These are phyloP conservation scores for Cataglyphis hispanica DNA, from an alignment of 1,140 invertebrate species.

Conservation along the genomic window DNA sequence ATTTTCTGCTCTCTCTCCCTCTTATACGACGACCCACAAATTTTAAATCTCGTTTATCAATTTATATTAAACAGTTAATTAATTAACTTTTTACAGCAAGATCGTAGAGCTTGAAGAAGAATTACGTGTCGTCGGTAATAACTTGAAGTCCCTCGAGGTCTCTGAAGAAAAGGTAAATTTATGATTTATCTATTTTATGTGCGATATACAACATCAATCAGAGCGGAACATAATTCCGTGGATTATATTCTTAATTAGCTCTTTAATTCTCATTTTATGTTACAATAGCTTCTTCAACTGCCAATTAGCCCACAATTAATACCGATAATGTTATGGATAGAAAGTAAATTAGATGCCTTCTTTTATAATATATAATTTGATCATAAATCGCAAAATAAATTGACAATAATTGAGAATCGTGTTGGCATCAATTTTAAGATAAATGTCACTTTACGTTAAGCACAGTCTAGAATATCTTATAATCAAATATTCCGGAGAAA, in stretches of 20 bases:
- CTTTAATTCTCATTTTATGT: constrained; percentile 32
- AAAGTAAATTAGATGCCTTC: constrained; percentile 19
- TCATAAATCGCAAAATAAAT: not conserved
- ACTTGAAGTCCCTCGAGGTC: constrained; percentile 99
- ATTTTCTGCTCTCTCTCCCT: not conserved
- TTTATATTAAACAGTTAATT: constrained; percentile 53
- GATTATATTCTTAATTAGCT: constrained; percentile 2
- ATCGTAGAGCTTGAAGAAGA: constrained; percentile 99
- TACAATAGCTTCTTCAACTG: constrained; percentile 14
- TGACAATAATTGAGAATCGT: constrained; percentile 5
- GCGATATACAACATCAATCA: constrained; percentile 29
- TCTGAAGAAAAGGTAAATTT: constrained; percentile 99
- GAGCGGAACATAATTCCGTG: constrained; percentile 24
- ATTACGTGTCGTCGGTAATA: constrained; percentile 99
- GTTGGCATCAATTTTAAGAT: not conserved
- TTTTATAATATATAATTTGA: not conserved
- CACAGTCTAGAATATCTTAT: not conserved
- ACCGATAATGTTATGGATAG: constrained; percentile 16
- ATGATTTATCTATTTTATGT: constrained; percentile 31
- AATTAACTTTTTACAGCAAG: constrained; percentile 92
- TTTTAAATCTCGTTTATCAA: no score
- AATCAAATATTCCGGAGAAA: not conserved
- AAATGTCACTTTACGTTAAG: not conserved
- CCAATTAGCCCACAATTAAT: constrained; percentile 24
- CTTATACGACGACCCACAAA: not conserved